Conservation (phyloP, 1,140 invertebrate species). For the Procambarus virginalis region DNA sequence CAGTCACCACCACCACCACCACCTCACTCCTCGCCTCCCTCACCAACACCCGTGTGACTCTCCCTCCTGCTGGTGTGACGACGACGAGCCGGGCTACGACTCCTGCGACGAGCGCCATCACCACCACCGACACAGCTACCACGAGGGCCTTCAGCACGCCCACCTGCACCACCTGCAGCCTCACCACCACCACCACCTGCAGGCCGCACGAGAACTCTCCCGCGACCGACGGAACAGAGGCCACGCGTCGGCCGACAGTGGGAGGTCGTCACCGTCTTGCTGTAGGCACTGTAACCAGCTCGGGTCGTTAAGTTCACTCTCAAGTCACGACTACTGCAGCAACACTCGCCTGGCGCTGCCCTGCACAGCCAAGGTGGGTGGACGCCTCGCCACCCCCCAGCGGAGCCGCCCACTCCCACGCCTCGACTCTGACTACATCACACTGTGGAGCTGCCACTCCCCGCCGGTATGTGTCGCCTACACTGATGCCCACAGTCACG, state of each 20-base stretch:
- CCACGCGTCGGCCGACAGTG: constrained; percentile 48
- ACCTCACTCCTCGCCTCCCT: constrained; percentile 13
- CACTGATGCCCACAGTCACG: constrained; percentile 28
- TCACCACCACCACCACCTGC: constrained; percentile 15
- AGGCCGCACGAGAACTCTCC: constrained; percentile 15
- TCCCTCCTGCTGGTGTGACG: constrained; percentile 61
- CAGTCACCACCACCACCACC: constrained; percentile 52
- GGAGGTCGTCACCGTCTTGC: constrained; percentile 57
- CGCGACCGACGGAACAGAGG: constrained; percentile 24
- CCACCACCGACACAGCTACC: constrained; percentile 63
- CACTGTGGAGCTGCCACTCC: constrained; percentile 65
- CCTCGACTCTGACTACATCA: constrained; percentile 64
- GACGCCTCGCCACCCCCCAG: constrained; percentile 32
- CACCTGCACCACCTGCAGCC: constrained; percentile 50
- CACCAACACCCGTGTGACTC: constrained; percentile 26
- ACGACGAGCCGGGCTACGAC: constrained; percentile 54
- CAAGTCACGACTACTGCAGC: constrained; percentile 46
- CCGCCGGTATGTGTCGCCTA: constrained; percentile 57
- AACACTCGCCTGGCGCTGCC: constrained; percentile 53
- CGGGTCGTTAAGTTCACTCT: constrained; percentile 45
- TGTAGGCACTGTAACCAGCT: constrained; percentile 35
- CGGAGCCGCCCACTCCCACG: constrained; percentile 48
- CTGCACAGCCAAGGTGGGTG: constrained; percentile 65
- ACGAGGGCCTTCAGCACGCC: constrained; percentile 60
- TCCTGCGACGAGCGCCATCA: constrained; percentile 63